Percentiles rank a stretch among this genome's conserved stretches.
These are phyloP conservation scores for Lithobates sylvaticus DNA, from an alignment of 2,797 vertebrate genomes.

Conservation along the genomic window DNA sequence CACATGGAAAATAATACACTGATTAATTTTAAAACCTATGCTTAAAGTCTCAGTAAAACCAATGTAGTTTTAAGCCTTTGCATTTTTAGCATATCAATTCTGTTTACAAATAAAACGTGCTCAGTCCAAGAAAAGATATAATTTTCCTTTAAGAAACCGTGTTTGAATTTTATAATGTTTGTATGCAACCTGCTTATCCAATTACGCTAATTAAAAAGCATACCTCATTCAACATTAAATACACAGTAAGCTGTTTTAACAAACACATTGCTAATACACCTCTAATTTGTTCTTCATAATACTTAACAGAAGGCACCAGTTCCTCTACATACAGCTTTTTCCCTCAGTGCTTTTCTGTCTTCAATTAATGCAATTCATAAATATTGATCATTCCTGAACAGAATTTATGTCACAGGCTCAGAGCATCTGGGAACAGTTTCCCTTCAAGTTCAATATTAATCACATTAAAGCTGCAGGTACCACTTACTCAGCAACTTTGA, in stretches of 20 bases:
- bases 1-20: too few species aligned
- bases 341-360: constrained; percentile 44
- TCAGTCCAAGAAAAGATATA: neutral
- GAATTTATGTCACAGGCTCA: constrained; percentile 59
- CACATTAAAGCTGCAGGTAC: constrained; percentile 59
- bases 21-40: neutral
- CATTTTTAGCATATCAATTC: neutral
- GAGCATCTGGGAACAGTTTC: constrained; percentile 60
- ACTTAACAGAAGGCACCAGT: constrained; percentile 47
- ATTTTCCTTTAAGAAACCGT: neutral
- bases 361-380: constrained; percentile 63
- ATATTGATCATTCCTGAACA: constrained; percentile 63
- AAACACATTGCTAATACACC: constrained; percentile 50
- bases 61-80: neutral
- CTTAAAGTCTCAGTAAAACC: too few species aligned
- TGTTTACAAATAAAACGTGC: constrained; percentile 2
- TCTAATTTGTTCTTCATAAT: constrained; percentile 56
- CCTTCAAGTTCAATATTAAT: constrained; percentile 63
- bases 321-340: constrained; percentile 48
- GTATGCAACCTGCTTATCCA: constrained; percentile 25
- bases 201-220: constrained; percentile 39
- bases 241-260: constrained; percentile 32
- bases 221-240: constrained; percentile 53
- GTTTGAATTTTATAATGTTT: constrained; percentile 20
- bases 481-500: constrained; percentile 61